Evolutionary conservation across 2,888 invertebrate genomes (phyloP).

Genomic region (Lochmaea crataegi): DNA sequence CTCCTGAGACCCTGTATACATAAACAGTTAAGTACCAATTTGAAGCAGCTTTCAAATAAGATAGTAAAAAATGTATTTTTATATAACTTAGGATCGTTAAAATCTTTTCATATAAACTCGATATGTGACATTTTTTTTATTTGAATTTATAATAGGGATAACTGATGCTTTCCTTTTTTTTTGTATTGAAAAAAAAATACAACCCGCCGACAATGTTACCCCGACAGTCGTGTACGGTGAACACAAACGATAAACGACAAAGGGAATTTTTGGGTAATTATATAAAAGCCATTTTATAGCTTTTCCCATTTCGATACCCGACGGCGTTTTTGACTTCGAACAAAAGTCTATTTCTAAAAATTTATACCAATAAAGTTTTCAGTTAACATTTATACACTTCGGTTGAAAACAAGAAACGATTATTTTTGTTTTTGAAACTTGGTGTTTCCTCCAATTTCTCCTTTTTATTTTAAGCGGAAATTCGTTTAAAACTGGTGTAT

Average conservation of each 20-base stretch:
- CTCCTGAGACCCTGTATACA: too few species aligned
- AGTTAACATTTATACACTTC: not conserved
- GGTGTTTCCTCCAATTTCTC: not conserved
- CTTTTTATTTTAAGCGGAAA: not conserved
- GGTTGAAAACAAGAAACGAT: not conserved
- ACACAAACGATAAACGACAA: not conserved
- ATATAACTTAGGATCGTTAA: too few species aligned
- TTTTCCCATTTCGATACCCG: conserved; percentile 5
- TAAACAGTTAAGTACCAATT: too few species aligned
- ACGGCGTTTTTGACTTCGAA: not conserved
- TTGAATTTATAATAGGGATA: not conserved
- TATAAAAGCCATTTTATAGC: conserved; percentile 10
- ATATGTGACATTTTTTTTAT: not conserved
- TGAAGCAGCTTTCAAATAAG: too few species aligned
- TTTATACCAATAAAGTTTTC: conserved; percentile 1
- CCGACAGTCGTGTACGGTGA: not conserved
- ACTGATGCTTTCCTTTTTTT: not conserved
- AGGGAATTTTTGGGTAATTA: conserved; percentile 1
- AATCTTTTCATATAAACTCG: too few species aligned
- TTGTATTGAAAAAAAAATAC: not conserved
- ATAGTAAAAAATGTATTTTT: too few species aligned
- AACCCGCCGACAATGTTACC: not conserved
- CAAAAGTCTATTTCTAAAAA: conserved; percentile 6
- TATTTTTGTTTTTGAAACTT: not conserved
- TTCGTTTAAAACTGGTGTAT: not conserved